Evolutionary conservation across 2,888 invertebrate genomes (phyloP).

Genomic region (Balanococcus diminutus): DNA sequence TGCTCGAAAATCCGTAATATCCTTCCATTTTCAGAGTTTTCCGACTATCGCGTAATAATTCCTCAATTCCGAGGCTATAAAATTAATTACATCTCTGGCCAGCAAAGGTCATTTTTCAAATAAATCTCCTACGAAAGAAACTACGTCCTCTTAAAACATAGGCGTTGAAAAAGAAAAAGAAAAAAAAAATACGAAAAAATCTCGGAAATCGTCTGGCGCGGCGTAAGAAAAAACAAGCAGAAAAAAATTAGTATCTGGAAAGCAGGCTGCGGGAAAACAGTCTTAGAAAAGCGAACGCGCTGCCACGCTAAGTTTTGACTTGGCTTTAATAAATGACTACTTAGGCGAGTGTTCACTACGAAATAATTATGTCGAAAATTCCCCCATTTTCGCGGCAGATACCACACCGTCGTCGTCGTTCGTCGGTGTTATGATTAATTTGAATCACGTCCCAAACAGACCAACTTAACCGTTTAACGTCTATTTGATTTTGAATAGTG

Average conservation of each 20-base stretch:
- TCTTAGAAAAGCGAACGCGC: constrained; percentile 6
- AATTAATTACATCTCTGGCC: not conserved
- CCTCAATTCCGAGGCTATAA: not conserved
- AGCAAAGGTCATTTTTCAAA: not conserved
- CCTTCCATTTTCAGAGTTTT: too few relatives aligned
- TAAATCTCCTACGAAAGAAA: not conserved
- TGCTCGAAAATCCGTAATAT: too few relatives aligned
- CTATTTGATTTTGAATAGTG: constrained; percentile 48
- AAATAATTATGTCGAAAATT: constrained; percentile 54
- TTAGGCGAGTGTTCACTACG: constrained; percentile 54
- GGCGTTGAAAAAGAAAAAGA: not conserved
- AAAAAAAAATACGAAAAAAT: not conserved
- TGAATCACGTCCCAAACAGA: constrained; percentile 54
- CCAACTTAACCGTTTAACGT: constrained; percentile 48
- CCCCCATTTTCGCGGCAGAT: constrained; percentile 43
- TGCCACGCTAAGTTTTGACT: constrained; percentile 44
- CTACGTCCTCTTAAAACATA: not conserved
- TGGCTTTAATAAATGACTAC: constrained; percentile 54
- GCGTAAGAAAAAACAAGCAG: not conserved
- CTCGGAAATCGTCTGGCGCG: not conserved
- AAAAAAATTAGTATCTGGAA: not conserved
- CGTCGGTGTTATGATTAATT: constrained; percentile 53
- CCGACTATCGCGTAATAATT: too few relatives aligned
- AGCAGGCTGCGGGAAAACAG: not conserved
- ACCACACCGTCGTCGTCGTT: constrained; percentile 2